Conservation (phyloP, 2,797 vertebrate genomes). For the Cryptoprocta ferox region DNA sequence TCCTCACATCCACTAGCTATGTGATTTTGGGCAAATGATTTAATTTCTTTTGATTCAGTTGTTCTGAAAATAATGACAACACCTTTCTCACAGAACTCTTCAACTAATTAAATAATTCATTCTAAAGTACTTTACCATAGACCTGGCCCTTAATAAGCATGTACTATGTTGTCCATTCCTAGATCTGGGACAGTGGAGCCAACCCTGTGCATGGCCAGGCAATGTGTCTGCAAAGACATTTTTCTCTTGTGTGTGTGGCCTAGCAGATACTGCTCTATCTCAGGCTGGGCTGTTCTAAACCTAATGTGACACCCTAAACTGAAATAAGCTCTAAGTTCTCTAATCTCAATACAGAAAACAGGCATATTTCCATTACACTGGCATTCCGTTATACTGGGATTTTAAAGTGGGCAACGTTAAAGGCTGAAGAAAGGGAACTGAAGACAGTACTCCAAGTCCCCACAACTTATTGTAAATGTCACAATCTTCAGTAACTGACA, state of each 20-base stretch:
- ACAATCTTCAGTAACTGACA: not conserved
- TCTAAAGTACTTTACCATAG: not conserved
- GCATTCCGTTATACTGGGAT: not conserved
- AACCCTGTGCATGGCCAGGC: not conserved
- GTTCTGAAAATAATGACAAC: slow-evolving; percentile 22
- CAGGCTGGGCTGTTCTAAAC: not conserved
- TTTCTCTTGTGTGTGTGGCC: not conserved
- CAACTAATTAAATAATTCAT: not conserved
- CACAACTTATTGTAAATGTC: not conserved
- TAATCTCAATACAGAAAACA: not conserved
- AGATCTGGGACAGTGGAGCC: not conserved
- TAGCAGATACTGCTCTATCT: not conserved
- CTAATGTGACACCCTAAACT: not conserved
- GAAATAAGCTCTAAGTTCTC: not conserved
- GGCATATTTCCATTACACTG: not conserved
- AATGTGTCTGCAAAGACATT: not conserved
- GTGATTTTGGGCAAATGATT: not conserved
- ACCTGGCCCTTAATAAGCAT: not conserved
- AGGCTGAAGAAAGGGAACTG: not conserved
- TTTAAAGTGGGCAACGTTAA: not conserved
- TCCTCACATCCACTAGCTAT: not conserved
- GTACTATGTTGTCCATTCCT: not conserved
- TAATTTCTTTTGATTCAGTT: not conserved
- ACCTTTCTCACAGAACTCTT: not conserved
- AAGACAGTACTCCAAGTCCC: not conserved